A percentile compares a stretch with the other conserved stretches of the same genome.
Conservation (phyloP, 2,888 invertebrate genomes). For the Iselma pallidipennis region DNA sequence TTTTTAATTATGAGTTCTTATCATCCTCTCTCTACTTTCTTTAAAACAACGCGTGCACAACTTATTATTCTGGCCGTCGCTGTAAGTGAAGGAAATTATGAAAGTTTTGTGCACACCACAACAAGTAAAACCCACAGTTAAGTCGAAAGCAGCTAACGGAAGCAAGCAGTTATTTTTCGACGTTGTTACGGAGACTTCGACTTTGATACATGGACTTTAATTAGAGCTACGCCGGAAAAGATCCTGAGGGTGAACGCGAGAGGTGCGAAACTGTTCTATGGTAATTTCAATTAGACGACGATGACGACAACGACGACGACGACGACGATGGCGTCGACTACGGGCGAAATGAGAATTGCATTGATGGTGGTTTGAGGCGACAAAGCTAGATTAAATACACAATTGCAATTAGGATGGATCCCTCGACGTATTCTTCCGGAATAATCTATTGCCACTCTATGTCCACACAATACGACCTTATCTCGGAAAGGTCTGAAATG, state of each 20-base stretch:
- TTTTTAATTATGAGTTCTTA: conserved; percentile 42
- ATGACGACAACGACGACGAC: not conserved
- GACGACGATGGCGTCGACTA: not conserved
- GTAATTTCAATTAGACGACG: conserved; percentile 38
- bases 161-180: conserved; percentile 46
- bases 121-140: conserved; percentile 20
- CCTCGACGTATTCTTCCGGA: conserved; percentile 41
- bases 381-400: conserved; percentile 34
- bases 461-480: not conserved
- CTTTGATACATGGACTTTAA: conserved; percentile 44
- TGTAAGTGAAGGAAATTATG: conserved; percentile 51
- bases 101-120: conserved; percentile 43
- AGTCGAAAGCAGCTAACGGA: conserved; percentile 25
- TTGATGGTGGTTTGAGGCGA: conserved; percentile 13
- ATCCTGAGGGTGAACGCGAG: conserved; percentile 30
- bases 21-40: not conserved
- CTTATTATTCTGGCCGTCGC: conserved; percentile 41
- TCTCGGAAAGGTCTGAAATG: not conserved
- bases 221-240: conserved; percentile 42
- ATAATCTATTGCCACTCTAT: conserved; percentile 12
- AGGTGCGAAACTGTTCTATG: conserved; percentile 25
- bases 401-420: conserved; percentile 36
- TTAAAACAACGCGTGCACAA: conserved; percentile 23
- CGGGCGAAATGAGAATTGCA: not conserved
- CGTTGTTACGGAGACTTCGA: conserved; percentile 32